phyloP scores from a whole-genome alignment of 2,888 invertebrate species.

The Drosophila siamana region DNA sequence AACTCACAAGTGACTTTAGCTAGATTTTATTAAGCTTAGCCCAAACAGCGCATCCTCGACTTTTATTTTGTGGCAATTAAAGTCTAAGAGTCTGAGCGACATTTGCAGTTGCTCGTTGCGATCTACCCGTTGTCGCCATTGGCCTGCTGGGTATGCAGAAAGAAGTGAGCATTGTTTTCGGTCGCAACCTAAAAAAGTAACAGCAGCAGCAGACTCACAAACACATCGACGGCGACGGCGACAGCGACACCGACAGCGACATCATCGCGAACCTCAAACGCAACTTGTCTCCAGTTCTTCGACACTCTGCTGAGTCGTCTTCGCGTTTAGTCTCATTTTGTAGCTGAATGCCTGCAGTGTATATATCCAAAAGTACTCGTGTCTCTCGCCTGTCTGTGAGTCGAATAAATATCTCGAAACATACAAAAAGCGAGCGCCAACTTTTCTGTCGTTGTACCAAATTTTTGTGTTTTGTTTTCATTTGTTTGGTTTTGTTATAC shows the following conservation, averaged over 20 bases:
- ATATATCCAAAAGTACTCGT: constrained; percentile 28
- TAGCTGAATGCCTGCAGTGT: constrained; percentile 33
- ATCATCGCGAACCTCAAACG: constrained; percentile 39
- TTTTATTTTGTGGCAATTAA: too few relatives aligned
- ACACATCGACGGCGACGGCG: background rate
- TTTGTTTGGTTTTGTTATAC: constrained; percentile 27
- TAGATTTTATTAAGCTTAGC: too few relatives aligned
- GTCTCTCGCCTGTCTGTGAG: too few relatives aligned
- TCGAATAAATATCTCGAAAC: constrained; percentile 39
- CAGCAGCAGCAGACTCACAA: constrained; percentile 1
- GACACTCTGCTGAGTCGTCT: background rate
- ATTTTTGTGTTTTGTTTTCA: constrained; percentile 12
- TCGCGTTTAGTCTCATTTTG: constrained; percentile 45
- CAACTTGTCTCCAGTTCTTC: constrained; percentile 43
- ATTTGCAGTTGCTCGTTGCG: too few relatives aligned
- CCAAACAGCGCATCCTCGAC: too few relatives aligned
- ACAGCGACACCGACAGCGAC: too few relatives aligned
- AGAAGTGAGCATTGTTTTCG: constrained; percentile 33
- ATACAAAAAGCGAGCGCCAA: constrained; percentile 29
- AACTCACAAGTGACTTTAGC: too few relatives aligned
- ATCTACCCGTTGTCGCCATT: background rate
- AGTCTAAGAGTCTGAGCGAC: too few relatives aligned
- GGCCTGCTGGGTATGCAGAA: constrained; percentile 1
- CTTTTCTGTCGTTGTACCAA: constrained; percentile 32
- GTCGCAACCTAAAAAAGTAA: constrained; percentile 34